Evolutionary conservation across 2,113 vertebrate species (phyloP).

Genomic region (Macaca nemestrina): DNA sequence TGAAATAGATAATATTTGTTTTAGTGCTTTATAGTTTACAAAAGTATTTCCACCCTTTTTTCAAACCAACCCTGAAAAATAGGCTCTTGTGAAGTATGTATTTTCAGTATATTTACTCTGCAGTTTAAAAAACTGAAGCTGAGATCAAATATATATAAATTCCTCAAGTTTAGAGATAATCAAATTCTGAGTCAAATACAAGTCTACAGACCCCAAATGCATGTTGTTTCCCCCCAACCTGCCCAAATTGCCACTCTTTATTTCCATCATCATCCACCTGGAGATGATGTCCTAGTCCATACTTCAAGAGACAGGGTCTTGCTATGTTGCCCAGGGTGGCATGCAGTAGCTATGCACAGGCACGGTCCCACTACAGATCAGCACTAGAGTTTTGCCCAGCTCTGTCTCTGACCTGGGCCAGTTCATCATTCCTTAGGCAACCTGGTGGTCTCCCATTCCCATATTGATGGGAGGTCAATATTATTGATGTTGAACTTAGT

Average conservation of each 20-base stretch:
- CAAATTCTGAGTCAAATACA: not conserved
- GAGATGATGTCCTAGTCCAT: not conserved
- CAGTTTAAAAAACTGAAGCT: not conserved
- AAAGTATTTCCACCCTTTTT: constrained; percentile 23
- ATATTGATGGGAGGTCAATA: not conserved
- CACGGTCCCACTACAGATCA: not conserved
- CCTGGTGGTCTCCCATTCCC: not conserved
- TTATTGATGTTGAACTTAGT: not conserved
- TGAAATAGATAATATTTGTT: not conserved
- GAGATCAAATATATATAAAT: not conserved
- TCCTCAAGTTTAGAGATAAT: not conserved
- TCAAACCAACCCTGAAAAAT: constrained; percentile 8
- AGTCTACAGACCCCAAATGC: not conserved
- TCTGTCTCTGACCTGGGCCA: not conserved
- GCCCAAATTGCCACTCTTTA: not conserved
- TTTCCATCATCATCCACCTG: not conserved
- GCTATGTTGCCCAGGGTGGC: not conserved
- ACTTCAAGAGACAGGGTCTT: not conserved
- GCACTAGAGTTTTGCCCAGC: not conserved
- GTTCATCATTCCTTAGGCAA: not conserved
- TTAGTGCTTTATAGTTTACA: not conserved
- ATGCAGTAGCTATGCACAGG: not conserved
- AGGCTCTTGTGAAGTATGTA: not conserved
- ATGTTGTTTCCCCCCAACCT: not conserved
- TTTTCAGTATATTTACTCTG: not conserved